phyloP scores from a whole-genome alignment of 2,113 vertebrate species.

The Labrus mixtus region DNA sequence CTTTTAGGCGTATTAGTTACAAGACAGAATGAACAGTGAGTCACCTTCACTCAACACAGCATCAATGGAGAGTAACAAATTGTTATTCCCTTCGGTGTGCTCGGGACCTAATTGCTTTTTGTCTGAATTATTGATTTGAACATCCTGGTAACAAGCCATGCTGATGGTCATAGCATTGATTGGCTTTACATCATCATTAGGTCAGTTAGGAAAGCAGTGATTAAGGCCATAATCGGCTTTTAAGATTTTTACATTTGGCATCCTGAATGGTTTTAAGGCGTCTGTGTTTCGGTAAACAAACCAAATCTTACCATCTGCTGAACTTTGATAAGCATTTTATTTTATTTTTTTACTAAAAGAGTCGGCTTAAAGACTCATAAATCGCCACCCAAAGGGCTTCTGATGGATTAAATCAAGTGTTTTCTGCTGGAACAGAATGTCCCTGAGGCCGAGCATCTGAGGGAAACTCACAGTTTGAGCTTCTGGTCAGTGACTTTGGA shows the following conservation, averaged over 20 bases:
- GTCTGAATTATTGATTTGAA: background rate
- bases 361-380: background rate
- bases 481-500: slow-evolving; percentile 13
- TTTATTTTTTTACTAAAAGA: background rate
- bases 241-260: background rate
- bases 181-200: background rate
- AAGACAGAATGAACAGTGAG: background rate
- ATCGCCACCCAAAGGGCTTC: background rate
- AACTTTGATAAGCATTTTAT: slow-evolving; percentile 1
- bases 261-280: background rate
- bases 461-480: slow-evolving; percentile 15
- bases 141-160: background rate
- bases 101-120: background rate
- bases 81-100: background rate
- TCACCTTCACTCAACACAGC: background rate
- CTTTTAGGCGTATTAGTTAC: too few relatives aligned
- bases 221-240: background rate
- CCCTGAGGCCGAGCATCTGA: slow-evolving; percentile 20
- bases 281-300: background rate
- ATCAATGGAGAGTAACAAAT: background rate
- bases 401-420: background rate
- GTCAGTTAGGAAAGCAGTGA: background rate
- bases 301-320: background rate
- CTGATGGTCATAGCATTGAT: background rate
- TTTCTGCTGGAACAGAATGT: slow-evolving; percentile 16